A percentile compares a stretch with the other conserved stretches of the same genome.
Evolutionary conservation across 2,113 vertebrate species (phyloP).

Genomic region (Forbesichthys papilliferus): DNA sequence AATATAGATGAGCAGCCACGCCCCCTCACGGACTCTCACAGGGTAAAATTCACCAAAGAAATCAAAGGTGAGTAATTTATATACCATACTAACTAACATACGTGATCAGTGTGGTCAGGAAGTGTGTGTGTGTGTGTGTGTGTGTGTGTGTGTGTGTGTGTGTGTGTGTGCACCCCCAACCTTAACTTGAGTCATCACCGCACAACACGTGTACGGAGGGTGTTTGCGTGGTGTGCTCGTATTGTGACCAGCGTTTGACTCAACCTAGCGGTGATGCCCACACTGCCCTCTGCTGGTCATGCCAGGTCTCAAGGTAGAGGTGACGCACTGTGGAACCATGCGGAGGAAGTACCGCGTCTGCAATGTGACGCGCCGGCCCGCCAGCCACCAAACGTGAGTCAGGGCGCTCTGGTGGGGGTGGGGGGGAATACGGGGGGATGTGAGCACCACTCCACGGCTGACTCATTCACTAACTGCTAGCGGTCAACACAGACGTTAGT

Average conservation of each 20-base stretch:
- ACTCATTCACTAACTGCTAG: constrained; percentile 39
- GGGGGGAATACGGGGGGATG: constrained; percentile 18
- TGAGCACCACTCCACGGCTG: constrained; percentile 34
- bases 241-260: background rate
- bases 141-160: constrained; percentile 11
- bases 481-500: constrained; percentile 36
- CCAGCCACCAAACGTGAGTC: constrained; percentile 98
- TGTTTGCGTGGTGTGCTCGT: background rate
- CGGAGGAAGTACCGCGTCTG: constrained; percentile 98
- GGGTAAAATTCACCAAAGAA: background rate
- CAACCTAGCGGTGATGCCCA: background rate
- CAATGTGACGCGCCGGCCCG: constrained; percentile 94
- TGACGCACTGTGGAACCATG: constrained; percentile 99
- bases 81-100: too few relatives aligned
- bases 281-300: constrained; percentile 2
- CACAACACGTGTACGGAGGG: background rate
- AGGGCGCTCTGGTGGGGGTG: constrained; percentile 18
- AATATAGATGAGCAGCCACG: too few relatives aligned
- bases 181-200: background rate
- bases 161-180: background rate
- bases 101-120: background rate
- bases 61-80: too few relatives aligned
- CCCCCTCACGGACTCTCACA: background rate
- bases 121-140: background rate
- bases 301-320: constrained; percentile 97